Conservation (phyloP, 2,888 invertebrate genomes). For the Argyra leucocephala region DNA sequence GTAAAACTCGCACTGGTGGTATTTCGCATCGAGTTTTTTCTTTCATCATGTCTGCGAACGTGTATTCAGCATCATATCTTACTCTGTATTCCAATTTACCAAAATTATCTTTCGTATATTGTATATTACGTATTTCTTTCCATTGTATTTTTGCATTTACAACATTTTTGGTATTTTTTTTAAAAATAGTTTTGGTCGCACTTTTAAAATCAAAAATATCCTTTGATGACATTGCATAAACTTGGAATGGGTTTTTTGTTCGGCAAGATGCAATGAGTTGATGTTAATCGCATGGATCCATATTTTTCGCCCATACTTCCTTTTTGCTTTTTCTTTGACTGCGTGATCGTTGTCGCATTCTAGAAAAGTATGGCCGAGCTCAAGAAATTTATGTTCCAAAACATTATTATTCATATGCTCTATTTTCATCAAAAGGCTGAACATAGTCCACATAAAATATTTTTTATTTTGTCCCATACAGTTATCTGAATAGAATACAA, state of each 20-base stretch:
- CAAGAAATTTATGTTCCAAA: not conserved
- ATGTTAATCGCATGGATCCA: not conserved
- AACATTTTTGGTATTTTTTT: not conserved
- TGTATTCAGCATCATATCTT: not conserved
- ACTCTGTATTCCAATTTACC: not conserved
- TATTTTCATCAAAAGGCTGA: not conserved
- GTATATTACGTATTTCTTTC: not conserved
- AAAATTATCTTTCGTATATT: not conserved
- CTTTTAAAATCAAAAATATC: not conserved
- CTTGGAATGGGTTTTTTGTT: not conserved
- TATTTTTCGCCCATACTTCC: not conserved
- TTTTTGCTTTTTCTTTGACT: not conserved
- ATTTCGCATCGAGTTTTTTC: not conserved
- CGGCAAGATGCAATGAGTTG: not conserved
- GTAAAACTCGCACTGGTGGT: not conserved
- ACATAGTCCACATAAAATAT: conserved; percentile 20
- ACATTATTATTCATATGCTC: not conserved
- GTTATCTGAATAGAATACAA: conserved; percentile 15
- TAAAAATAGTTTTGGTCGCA: not conserved
- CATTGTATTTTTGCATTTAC: not conserved
- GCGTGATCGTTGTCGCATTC: conserved; percentile 8
- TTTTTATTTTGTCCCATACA: conserved; percentile 22
- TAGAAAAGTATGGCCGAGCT: not conserved
- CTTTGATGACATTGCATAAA: not conserved
- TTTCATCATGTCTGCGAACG: not conserved